Evolutionary conservation across 2,113 vertebrate species (phyloP).

Genomic region (Lepus americanus): DNA sequence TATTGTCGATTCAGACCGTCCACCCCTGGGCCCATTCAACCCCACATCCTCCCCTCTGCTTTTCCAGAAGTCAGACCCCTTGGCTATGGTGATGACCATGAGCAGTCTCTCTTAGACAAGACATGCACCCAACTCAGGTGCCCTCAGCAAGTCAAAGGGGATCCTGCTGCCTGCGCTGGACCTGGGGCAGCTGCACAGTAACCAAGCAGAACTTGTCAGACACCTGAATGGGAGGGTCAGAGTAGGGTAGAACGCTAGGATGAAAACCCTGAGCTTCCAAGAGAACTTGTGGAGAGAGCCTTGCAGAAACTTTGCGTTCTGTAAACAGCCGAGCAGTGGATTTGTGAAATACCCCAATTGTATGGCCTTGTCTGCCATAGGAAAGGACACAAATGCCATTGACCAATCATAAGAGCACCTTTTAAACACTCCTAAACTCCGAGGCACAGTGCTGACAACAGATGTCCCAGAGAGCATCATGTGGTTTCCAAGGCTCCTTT

Average conservation of each 20-base stretch:
- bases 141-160: rapidly evolving
- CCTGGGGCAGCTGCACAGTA: background rate
- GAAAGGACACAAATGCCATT: background rate
- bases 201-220: background rate
- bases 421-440: background rate
- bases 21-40: background rate
- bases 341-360: background rate
- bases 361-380: background rate
- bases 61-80: background rate
- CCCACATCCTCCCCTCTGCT: background rate
- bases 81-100: background rate
- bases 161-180: background rate
- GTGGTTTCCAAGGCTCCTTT: background rate
- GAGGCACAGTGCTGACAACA: background rate
- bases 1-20: background rate
- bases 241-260: background rate
- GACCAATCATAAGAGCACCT: background rate
- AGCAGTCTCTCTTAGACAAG: background rate
- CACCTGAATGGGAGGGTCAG: background rate
- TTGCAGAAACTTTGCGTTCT: background rate
- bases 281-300: background rate
- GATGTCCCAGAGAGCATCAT: background rate
- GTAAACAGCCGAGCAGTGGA: background rate
- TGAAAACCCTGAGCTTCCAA: background rate
- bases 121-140: background rate